Evolutionary conservation across 2,888 invertebrate genomes (phyloP), one percentile per base, ranked within the genome.

Genomic region (Cheilosia scutellata): DNA sequence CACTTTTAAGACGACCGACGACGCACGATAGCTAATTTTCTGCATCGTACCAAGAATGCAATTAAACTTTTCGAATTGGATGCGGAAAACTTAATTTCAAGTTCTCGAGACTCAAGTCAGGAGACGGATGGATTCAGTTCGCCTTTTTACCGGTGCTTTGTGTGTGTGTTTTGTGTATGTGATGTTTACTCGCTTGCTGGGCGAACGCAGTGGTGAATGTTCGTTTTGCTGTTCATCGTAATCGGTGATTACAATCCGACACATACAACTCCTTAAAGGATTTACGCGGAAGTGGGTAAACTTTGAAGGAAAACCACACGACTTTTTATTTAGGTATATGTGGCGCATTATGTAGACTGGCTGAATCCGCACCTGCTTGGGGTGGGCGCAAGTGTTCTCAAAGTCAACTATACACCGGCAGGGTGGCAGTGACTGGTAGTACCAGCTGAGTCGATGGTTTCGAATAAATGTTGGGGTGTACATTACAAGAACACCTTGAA

Each of bases 41-140:
- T 76, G 75, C 55, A 66, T 80, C 70, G 84, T 80, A 66, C 65
- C 71, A 37, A 76, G 80, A 80, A 84, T 80, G 84, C 84, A 84
- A 84, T 84, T 84, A 84, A 84, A 84, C 84, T 84, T 84, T 80
- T 80, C 55, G 66, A 71, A 84, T 84, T 84, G 75, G 66, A 84
- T 80, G 84, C 75, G 66, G 71, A 80, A 84, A 84, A 84, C 75
- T 84, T 78, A 27, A 74, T 63, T 83, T 75, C 53, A 80, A 84
- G 70, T 84, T 70, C 60, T 63, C 33, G n/a, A 47, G 37, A 37
- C 66, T 57, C n/a, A 9, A 57, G 68, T 37, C 60, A 62, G 49
- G 75, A 68, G 42, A 16, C 47, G 65, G 55, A 75, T 75, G 63
- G 51, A 62, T 62, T 55, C n/a, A 47, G 33, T 80, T 66, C 16